These are phyloP conservation scores for Mythimna pallens DNA, from an alignment of 2,888 invertebrate genomes.

Conservation along the genomic window DNA sequence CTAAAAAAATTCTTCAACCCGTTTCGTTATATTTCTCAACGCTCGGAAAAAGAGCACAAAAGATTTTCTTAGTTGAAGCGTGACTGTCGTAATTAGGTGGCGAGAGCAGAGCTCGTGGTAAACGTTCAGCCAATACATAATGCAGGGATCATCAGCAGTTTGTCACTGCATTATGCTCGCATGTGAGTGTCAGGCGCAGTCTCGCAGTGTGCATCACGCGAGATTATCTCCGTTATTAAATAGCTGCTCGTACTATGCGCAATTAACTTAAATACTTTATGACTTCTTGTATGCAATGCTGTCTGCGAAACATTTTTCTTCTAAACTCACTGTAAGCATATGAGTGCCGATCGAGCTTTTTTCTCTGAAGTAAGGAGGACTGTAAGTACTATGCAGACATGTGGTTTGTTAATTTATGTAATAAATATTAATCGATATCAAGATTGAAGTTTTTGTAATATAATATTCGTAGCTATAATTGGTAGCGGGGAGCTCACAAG, in stretches of 20 bases:
- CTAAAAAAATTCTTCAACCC: conserved; percentile 81
- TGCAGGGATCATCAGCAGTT: conserved; percentile 65
- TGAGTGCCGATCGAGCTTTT: conserved; percentile 31
- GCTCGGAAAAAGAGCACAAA: conserved; percentile 88
- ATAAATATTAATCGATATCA: conserved; percentile 53
- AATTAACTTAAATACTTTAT: conserved; percentile 62
- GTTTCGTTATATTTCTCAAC: conserved; percentile 88
- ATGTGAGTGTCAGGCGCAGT: conserved; percentile 50
- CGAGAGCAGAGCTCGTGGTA: conserved; percentile 75
- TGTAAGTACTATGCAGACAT: conserved; percentile 50
- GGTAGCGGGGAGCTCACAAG: conserved; percentile 25
- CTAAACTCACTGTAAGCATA: conserved; percentile 40
- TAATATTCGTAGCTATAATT: conserved; percentile 50
- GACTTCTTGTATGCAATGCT: conserved; percentile 47
- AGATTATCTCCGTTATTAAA: conserved; percentile 66
- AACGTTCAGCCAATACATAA: conserved; percentile 66
- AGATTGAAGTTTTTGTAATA: conserved; percentile 45
- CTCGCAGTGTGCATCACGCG: conserved; percentile 59
- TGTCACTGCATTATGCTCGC: conserved; percentile 64
- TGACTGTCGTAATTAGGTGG: conserved; percentile 89
- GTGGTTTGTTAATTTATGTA: conserved; percentile 58
- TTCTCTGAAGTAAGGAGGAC: conserved; percentile 33
- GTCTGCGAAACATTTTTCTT: conserved; percentile 47
- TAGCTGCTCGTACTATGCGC: conserved; percentile 59
- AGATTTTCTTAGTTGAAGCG: conserved; percentile 89